These are phyloP conservation scores for Hypercompe scribonia DNA, from an alignment of 2,888 invertebrate species.

Conservation along the genomic window DNA sequence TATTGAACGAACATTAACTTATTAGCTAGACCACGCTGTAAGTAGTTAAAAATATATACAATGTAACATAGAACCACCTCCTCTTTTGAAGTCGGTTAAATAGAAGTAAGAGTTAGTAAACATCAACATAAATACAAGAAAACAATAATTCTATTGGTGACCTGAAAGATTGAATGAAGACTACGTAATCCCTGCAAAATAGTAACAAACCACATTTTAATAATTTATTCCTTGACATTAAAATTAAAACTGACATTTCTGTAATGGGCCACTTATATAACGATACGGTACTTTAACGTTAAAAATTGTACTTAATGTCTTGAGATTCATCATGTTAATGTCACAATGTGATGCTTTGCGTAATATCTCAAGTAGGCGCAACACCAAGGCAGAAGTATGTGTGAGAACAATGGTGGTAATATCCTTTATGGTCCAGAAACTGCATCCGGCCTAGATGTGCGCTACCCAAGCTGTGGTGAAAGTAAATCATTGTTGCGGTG, in stretches of 20 bases:
- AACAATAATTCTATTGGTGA: not conserved
- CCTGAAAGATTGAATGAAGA: not conserved
- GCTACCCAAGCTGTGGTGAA: conserved; percentile 66
- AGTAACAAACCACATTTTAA: not conserved
- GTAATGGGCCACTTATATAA: conserved; percentile 9
- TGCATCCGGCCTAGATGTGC: conserved; percentile 78
- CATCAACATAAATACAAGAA: not conserved
- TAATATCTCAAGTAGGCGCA: conserved; percentile 47
- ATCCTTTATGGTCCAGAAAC: conserved; percentile 83
- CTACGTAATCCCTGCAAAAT: not conserved
- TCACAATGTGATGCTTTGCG: conserved; percentile 35
- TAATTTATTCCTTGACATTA: not conserved
- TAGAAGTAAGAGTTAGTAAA: not conserved
- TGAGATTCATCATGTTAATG: conserved; percentile 15
- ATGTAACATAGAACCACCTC: no score
- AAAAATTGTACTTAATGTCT: conserved; percentile 16
- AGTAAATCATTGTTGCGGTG: conserved; percentile 67
- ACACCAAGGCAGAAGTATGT: conserved; percentile 52
- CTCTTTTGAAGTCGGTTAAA: no score
- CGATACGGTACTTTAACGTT: conserved; percentile 12
- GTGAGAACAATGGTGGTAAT: conserved; percentile 74
- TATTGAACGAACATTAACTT: not conserved
- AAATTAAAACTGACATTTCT: conserved; percentile 9
- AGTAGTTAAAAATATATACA: no score
- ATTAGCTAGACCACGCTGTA: not conserved